phyloP scores from a whole-genome alignment of 2,113 vertebrate species.

The Rissa tridactyla region DNA sequence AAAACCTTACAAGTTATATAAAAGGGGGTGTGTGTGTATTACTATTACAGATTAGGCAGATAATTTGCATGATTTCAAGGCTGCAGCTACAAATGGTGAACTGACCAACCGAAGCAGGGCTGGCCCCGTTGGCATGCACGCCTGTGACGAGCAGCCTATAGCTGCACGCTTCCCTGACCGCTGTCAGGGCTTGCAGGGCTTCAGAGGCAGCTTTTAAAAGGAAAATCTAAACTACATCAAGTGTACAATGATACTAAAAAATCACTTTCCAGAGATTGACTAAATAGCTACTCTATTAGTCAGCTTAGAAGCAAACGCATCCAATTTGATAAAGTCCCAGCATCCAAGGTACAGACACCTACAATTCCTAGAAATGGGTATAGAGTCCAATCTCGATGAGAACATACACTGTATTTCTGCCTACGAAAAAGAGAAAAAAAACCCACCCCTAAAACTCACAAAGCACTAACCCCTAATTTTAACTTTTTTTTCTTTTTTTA shows the following conservation, averaged over 20 bases:
- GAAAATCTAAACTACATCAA: background rate
- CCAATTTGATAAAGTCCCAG: background rate
- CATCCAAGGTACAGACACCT: background rate
- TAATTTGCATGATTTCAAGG: conserved; percentile 26
- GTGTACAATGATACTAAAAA: conserved; percentile 26
- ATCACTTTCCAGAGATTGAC: background rate
- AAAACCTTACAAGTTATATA: conserved; percentile 56
- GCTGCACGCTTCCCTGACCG: background rate
- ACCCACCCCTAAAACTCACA: accelerated
- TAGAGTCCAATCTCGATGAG: background rate
- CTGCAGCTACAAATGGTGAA: conserved; percentile 4
- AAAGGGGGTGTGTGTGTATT: background rate
- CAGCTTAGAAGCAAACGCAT: conserved; percentile 9
- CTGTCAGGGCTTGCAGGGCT: background rate
- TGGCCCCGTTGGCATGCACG: background rate
- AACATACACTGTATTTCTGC: background rate
- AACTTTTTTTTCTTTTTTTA: background rate
- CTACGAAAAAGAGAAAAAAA: background rate
- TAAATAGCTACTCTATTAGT: background rate
- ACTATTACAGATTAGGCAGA: conserved; percentile 23
- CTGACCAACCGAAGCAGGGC: background rate
- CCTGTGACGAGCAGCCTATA: background rate
- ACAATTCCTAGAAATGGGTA: background rate
- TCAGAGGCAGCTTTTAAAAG: background rate
- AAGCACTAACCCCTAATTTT: background rate